Conservation (phyloP, 1,140 invertebrate genomes). For the Rhagoletis pomonella region DNA sequence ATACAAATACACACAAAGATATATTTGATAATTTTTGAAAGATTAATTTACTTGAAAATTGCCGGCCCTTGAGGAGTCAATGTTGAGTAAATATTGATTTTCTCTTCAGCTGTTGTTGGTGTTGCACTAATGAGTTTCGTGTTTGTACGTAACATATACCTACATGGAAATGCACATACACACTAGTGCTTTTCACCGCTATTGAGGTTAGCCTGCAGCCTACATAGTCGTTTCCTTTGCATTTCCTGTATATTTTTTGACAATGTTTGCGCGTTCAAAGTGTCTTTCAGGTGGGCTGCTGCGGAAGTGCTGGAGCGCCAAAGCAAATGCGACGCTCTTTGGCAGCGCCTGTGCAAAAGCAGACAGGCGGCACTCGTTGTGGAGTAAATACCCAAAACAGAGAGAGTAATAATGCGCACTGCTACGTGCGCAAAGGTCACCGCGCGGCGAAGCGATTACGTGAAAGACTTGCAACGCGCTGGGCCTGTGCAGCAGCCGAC, state of each 20-base stretch:
- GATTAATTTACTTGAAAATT: constrained; percentile 23
- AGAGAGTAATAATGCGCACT: constrained; percentile 8
- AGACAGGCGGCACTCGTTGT: not conserved
- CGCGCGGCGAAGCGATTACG: constrained; percentile 11
- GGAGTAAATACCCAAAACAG: too few species aligned
- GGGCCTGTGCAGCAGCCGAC: not conserved
- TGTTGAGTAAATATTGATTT: constrained; percentile 23
- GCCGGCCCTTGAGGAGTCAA: not conserved
- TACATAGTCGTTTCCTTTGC: constrained; percentile 5
- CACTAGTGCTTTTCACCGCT: not conserved
- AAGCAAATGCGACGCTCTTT: not conserved
- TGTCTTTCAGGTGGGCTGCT: constrained; percentile 25
- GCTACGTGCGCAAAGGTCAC: constrained; percentile 37
- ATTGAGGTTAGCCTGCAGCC: not conserved
- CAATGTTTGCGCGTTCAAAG: constrained; percentile 22
- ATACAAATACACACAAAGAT: not conserved
- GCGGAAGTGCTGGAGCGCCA: constrained; percentile 20
- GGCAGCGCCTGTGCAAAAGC: not conserved
- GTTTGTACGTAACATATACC: not conserved
- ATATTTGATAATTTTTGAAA: constrained; percentile 1
- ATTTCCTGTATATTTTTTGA: constrained; percentile 50
- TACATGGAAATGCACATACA: not conserved
- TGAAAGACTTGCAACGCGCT: constrained; percentile 12
- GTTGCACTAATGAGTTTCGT: not conserved
- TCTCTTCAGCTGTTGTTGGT: not conserved